Evolutionary conservation across 2,888 invertebrate genomes (phyloP).

Genomic region (Apamea crenata): DNA sequence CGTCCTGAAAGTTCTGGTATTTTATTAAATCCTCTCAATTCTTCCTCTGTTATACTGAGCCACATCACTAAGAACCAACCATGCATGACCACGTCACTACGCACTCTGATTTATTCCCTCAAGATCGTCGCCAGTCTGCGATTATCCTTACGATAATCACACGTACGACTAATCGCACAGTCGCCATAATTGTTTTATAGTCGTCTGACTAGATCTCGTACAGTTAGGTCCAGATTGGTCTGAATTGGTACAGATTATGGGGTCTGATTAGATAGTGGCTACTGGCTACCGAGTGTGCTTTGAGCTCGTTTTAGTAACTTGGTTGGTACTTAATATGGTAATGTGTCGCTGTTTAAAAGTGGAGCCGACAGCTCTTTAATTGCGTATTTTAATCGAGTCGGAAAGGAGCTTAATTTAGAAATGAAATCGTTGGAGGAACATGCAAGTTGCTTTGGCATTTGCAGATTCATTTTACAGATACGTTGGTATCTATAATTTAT

Average conservation of each 20-base stretch:
- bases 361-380: slow-evolving; percentile 1
- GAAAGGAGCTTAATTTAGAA: neutral
- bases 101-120: slow-evolving; percentile 52
- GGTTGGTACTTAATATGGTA: slow-evolving; percentile 39
- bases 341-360: slow-evolving; percentile 15
- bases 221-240: slow-evolving; percentile 42
- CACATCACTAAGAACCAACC: slow-evolving; percentile 34
- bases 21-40: neutral
- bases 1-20: neutral
- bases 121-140: slow-evolving; percentile 50
- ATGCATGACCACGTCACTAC: slow-evolving; percentile 31
- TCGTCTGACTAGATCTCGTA: slow-evolving; percentile 35
- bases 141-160: slow-evolving; percentile 58
- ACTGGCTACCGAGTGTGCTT: slow-evolving; percentile 42
- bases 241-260: slow-evolving; percentile 38
- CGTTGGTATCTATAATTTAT: neutral
- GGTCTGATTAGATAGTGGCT: slow-evolving; percentile 44
- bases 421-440: neutral
- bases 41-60: too few species aligned
- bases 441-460: neutral
- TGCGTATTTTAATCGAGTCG: slow-evolving; percentile 8
- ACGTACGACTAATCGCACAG: slow-evolving; percentile 45
- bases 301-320: slow-evolving; percentile 40
- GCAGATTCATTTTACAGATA: neutral
- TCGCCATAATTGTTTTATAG: slow-evolving; percentile 52